A percentile compares a stretch with the other conserved stretches of the same genome.
phyloP scores from a whole-genome alignment of 2,888 invertebrate species.

The Tethea ocularis region DNA sequence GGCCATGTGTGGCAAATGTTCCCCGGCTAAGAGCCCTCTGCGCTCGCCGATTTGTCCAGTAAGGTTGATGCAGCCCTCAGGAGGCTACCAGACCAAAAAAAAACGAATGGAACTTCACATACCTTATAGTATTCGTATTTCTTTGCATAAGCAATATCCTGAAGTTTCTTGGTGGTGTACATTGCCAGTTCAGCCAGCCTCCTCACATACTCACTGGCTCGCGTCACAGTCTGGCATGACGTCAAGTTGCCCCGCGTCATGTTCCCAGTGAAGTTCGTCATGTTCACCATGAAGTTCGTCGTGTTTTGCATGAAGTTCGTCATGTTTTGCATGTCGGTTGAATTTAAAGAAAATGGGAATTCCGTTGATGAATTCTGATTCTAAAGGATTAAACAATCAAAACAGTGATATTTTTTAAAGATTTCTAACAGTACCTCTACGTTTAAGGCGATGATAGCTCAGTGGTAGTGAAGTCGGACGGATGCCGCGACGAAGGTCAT shows the following conservation, averaged over 20 bases:
- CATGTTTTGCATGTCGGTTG: slow-evolving; percentile 5
- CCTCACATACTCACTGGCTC: slow-evolving; percentile 54
- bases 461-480: too few relatives aligned
- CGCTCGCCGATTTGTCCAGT: too few relatives aligned
- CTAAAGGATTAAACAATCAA: too few relatives aligned
- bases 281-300: neutral
- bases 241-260: neutral
- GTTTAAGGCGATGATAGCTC: too few relatives aligned
- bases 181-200: slow-evolving; percentile 59
- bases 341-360: slow-evolving; percentile 7
- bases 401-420: too few relatives aligned
- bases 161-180: slow-evolving; percentile 58
- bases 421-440: too few relatives aligned
- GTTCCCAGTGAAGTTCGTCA: slow-evolving; percentile 10
- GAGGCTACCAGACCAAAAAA: too few relatives aligned
- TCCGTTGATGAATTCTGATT: neutral
- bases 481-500: too few relatives aligned
- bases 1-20: too few relatives aligned
- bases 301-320: neutral
- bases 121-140: slow-evolving; percentile 49
- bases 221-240: slow-evolving; percentile 43
- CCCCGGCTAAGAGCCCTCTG: too few relatives aligned
- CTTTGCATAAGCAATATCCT: slow-evolving; percentile 55
- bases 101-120: neutral
- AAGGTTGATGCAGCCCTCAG: too few relatives aligned